These are phyloP conservation scores for Enteromius thamalakanensis DNA, from an alignment of 2,797 vertebrate genomes.

Conservation along the genomic window DNA sequence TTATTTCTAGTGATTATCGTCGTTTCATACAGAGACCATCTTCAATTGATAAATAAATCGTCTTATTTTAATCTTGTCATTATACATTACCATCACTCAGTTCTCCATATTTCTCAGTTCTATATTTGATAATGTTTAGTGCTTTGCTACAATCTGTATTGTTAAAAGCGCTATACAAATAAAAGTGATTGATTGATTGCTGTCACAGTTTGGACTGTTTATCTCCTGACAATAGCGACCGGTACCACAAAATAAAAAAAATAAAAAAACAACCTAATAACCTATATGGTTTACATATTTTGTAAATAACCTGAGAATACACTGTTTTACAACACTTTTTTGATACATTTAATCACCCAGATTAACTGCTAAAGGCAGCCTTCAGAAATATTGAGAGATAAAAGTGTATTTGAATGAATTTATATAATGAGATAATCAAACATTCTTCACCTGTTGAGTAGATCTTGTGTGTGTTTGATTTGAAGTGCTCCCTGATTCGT, in stretches of 20 bases:
- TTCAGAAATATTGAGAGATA: not conserved
- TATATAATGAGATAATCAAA: not conserved
- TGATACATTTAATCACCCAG: not conserved
- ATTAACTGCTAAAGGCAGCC: not conserved
- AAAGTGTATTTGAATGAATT: not conserved
- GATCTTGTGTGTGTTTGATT: conserved; percentile 41
- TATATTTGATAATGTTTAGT: too few relatives aligned
- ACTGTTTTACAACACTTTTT: not conserved
- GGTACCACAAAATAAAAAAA: not conserved
- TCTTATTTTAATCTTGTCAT: too few relatives aligned
- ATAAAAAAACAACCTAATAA: not conserved
- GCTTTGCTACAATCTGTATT: too few relatives aligned
- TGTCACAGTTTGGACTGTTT: too few relatives aligned
- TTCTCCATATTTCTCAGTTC: too few relatives aligned
- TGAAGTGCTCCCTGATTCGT: conserved; percentile 39
- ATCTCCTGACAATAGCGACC: not conserved
- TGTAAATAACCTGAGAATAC: not conserved
- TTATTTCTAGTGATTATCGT: too few relatives aligned
- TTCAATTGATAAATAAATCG: too few relatives aligned
- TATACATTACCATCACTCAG: too few relatives aligned
- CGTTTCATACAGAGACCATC: too few relatives aligned
- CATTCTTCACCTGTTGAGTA: conserved; percentile 46
- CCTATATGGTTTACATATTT: not conserved
- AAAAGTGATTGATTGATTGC: too few relatives aligned
- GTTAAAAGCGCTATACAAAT: too few relatives aligned